Conservation (phyloP, 2,797 vertebrate species). For the Scomberomorus guttatus region DNA sequence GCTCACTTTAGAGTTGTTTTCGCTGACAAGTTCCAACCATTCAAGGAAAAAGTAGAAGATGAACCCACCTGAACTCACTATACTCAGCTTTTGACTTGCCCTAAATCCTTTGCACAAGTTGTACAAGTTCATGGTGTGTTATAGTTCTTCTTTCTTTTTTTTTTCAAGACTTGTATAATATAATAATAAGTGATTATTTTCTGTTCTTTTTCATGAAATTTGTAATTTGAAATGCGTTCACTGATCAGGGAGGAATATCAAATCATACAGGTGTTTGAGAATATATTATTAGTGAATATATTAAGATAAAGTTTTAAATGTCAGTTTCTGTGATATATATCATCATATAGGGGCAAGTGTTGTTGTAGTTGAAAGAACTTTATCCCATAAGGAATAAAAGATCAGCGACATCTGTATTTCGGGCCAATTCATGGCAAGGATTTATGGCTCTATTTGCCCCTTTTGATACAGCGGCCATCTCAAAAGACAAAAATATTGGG, state of each 20-base stretch:
- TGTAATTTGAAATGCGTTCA: no score
- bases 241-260: neutral
- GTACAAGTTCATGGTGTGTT: neutral
- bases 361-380: no score
- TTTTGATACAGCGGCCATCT: neutral
- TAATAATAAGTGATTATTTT: no score
- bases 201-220: neutral
- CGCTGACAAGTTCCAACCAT: constrained; percentile 6
- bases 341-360: no score
- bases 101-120: neutral
- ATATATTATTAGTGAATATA: neutral
- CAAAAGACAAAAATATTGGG: neutral
- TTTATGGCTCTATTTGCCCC: no score
- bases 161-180: neutral
- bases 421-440: no score
- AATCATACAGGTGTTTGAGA: neutral
- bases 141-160: neutral
- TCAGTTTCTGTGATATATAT: neutral
- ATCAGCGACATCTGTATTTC: no score
- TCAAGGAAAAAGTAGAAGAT: constrained; percentile 10
- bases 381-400: neutral
- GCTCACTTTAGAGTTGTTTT: constrained; percentile 26
- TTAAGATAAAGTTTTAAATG: neutral
- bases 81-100: neutral
- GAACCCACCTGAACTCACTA: constrained; percentile 4